These are phyloP conservation scores for Creontiades dilutus DNA, from an alignment of 2,888 invertebrate genomes.

Conservation along the genomic window DNA sequence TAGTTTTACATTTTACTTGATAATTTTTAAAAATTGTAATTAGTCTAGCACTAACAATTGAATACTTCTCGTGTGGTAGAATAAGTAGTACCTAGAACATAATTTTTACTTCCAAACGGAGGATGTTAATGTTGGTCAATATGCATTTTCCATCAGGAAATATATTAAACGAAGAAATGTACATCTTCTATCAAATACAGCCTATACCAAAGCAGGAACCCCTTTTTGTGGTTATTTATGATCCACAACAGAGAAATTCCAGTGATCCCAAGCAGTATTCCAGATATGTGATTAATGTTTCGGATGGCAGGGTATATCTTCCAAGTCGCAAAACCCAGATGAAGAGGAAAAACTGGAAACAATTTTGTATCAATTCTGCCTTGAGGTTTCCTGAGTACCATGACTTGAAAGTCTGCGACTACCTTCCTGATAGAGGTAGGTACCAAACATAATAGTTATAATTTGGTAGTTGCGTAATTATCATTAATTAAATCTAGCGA, in stretches of 20 bases:
- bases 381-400: neutral
- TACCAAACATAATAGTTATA: neutral
- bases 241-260: neutral
- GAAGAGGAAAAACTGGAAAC: neutral
- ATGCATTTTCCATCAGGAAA: neutral
- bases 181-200: conserved; percentile 30
- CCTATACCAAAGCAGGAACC: neutral
- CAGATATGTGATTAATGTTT: neutral
- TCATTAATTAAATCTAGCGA: too few relatives aligned
- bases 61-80: too few relatives aligned
- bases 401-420: conserved; percentile 11
- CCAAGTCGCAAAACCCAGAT: neutral
- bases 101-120: too few relatives aligned
- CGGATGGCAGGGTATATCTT: conserved; percentile 8
- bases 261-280: neutral
- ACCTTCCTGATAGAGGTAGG: conserved; percentile 30
- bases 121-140: too few relatives aligned
- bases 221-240: neutral
- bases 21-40: too few relatives aligned
- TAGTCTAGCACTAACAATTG: too few relatives aligned
- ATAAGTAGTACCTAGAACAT: too few relatives aligned
- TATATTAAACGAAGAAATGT: neutral
- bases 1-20: too few relatives aligned
- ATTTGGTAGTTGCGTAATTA: too few relatives aligned
- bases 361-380: neutral